phyloP scores from a whole-genome alignment of 2,113 vertebrate genomes.

The Hymenochirus boettgeri region DNA sequence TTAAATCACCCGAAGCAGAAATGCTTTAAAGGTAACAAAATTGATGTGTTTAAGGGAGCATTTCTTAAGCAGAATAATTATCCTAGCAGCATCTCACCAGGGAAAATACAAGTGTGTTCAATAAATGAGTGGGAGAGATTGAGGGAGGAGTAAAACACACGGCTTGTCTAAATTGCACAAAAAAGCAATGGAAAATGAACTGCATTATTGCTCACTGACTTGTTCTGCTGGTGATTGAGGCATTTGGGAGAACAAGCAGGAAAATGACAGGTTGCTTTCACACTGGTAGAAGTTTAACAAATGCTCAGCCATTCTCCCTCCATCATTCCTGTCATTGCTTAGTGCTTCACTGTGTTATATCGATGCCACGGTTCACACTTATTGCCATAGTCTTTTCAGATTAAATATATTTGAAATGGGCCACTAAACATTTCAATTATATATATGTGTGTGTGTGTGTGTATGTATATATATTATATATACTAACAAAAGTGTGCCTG shows the following conservation, averaged over 20 bases:
- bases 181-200: conserved; percentile 60
- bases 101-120: conserved; percentile 39
- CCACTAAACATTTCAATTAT: conserved; percentile 64
- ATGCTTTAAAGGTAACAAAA: conserved; percentile 3
- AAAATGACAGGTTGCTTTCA: conserved; percentile 73
- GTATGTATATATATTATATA: no score
- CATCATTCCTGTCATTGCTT: conserved; percentile 48
- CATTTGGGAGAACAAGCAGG: conserved; percentile 59
- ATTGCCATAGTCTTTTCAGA: conserved; percentile 56
- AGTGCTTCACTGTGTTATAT: conserved; percentile 50
- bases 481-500: no score
- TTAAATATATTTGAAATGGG: conserved; percentile 54
- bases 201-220: conserved; percentile 67
- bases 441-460: no score
- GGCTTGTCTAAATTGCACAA: conserved; percentile 38
- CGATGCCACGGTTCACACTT: conserved; percentile 51
- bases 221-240: conserved; percentile 67
- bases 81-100: neutral
- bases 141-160: conserved; percentile 12
- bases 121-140: conserved; percentile 33
- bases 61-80: conserved; percentile 21
- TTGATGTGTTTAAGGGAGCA: neutral
- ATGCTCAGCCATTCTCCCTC: conserved; percentile 61
- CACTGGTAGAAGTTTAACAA: conserved; percentile 64
- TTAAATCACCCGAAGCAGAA: conserved; percentile 11